These are phyloP conservation scores for Talpa occidentalis DNA, from an alignment of 2,113 vertebrate genomes.

Conservation along the genomic window DNA sequence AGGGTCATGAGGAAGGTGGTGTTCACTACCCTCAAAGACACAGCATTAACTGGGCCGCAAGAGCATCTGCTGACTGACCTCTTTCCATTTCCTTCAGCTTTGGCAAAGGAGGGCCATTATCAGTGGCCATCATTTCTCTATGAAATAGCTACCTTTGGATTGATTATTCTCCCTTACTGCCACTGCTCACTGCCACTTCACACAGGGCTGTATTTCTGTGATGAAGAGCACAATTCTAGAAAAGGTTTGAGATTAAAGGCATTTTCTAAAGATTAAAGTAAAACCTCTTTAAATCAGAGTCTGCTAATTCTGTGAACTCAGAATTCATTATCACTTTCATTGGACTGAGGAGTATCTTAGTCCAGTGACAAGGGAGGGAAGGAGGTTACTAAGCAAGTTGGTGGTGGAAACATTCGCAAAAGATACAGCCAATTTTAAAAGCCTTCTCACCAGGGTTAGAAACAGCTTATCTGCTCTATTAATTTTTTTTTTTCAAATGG, in stretches of 20 bases:
- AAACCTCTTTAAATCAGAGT: conserved; percentile 46
- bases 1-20: neutral
- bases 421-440: neutral
- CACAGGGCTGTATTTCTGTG: neutral
- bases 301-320: neutral
- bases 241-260: conserved; percentile 49
- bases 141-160: neutral
- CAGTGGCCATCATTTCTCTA: neutral
- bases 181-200: neutral
- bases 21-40: neutral
- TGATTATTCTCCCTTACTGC: neutral
- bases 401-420: neutral
- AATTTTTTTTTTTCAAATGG: conserved; percentile 8
- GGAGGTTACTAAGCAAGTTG: neutral
- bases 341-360: neutral
- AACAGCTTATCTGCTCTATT: neutral
- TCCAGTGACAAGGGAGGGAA: neutral
- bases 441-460: neutral
- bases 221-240: neutral
- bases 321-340: conserved; percentile 8
- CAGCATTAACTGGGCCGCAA: neutral
- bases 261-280: conserved; percentile 33
- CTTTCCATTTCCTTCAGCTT: neutral
- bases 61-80: neutral
- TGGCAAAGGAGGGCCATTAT: neutral